These are phyloP conservation scores for Erannis defoliaria DNA, from an alignment of 2,888 invertebrate genomes.

Conservation along the genomic window DNA sequence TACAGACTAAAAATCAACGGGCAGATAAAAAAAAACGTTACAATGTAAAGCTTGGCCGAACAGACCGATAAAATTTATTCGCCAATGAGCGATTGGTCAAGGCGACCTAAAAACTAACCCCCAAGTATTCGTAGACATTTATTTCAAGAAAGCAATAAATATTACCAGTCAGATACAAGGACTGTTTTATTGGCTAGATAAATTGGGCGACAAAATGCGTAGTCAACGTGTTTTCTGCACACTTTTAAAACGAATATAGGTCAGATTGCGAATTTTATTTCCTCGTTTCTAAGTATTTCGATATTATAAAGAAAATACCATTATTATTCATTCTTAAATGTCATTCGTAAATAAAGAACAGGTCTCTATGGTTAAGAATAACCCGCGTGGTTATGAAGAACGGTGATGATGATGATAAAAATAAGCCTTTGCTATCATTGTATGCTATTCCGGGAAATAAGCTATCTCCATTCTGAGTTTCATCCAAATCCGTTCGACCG, in stretches of 20 bases:
- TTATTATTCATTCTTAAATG: neutral
- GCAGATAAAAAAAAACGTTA: neutral
- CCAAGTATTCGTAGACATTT: constrained; percentile 27
- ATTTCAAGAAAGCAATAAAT: constrained; percentile 41
- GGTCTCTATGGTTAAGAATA: neutral
- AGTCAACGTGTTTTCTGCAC: constrained; percentile 29
- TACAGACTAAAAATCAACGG: too few relatives aligned
- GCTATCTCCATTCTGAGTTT: too few relatives aligned
- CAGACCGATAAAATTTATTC: constrained; percentile 13
- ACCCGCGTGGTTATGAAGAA: too few relatives aligned
- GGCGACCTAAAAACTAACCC: constrained; percentile 19
- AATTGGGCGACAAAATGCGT: constrained; percentile 37
- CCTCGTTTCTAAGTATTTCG: constrained; percentile 17
- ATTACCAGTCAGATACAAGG: constrained; percentile 37
- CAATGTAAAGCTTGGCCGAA: neutral
- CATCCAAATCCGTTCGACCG: too few relatives aligned
- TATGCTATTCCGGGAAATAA: too few relatives aligned
- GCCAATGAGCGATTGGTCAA: constrained; percentile 20
- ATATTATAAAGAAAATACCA: neutral
- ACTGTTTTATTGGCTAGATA: constrained; percentile 39
- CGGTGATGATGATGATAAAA: too few relatives aligned
- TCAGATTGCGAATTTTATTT: constrained; percentile 30
- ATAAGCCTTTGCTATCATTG: too few relatives aligned
- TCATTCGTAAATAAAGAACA: neutral
- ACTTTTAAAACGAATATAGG: constrained; percentile 33